These are phyloP conservation scores for Escarpia spicata DNA, from an alignment of 2,888 invertebrate species.

Conservation along the genomic window DNA sequence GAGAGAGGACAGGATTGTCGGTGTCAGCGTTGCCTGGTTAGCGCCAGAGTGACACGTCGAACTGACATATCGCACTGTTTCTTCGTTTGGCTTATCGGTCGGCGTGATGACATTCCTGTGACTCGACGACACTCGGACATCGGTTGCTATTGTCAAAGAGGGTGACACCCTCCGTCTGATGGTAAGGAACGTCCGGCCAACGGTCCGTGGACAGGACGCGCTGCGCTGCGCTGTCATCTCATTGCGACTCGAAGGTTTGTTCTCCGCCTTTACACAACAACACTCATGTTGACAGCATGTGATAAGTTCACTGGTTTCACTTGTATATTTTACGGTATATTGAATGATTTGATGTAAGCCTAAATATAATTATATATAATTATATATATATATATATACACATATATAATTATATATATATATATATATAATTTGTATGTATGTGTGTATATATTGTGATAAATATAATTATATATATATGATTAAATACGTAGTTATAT, in stretches of 20 bases:
- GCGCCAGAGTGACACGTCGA: not conserved
- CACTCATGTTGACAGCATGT: not conserved
- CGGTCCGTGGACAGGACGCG: not conserved
- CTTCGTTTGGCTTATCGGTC: not conserved
- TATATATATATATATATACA: not conserved
- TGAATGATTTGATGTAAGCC: not conserved
- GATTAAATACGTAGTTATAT: not conserved
- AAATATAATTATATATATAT: not conserved
- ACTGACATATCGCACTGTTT: not conserved
- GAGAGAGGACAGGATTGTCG: not conserved
- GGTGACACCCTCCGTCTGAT: conserved; percentile 9
- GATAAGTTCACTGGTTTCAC: not conserved
- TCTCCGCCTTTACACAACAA: not conserved
- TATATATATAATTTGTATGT: not conserved
- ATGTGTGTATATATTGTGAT: not conserved
- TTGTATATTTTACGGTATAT: not conserved
- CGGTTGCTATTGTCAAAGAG: not conserved
- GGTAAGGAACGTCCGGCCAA: not conserved
- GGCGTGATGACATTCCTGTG: not conserved
- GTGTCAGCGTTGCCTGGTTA: not conserved
- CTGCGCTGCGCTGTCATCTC: not conserved
- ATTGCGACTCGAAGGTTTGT: not conserved
- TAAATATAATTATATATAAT: not conserved
- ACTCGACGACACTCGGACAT: not conserved
- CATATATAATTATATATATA: not conserved